Evolutionary conservation across 2,888 invertebrate species (phyloP).

Genomic region (Idaea aversata): DNA sequence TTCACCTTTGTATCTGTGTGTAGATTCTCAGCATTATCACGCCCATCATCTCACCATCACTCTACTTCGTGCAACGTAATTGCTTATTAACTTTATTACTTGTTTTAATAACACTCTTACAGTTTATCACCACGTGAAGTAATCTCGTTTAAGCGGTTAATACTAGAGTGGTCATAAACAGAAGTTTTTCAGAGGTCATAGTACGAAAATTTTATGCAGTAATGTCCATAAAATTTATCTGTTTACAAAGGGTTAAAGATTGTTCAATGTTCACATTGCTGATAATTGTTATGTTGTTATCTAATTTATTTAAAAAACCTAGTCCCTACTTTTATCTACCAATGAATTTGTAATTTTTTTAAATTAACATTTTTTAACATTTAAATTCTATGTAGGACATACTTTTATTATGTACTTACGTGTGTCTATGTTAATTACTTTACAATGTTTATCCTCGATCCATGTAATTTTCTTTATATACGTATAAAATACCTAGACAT

Average conservation of each 20-base stretch:
- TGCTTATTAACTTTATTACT: not conserved
- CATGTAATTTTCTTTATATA: not conserved
- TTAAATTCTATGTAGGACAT: not conserved
- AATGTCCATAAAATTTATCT: not conserved
- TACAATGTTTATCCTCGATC: slow-evolving; percentile 1
- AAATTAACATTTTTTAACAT: not conserved
- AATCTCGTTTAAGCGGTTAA: not conserved
- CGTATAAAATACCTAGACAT: not conserved
- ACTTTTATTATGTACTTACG: not conserved
- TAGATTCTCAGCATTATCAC: not conserved
- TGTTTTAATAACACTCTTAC: not conserved
- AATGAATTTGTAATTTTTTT: not conserved
- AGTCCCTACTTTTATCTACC: not conserved
- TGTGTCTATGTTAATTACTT: not conserved
- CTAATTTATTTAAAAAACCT: not conserved
- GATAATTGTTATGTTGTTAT: not conserved
- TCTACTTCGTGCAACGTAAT: not conserved
- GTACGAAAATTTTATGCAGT: not conserved
- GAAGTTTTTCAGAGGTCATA: not conserved
- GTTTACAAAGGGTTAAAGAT: not conserved
- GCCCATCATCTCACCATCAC: not conserved
- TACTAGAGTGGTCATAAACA: not conserved
- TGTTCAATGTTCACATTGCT: not conserved
- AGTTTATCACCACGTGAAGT: not conserved
- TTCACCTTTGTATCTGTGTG: not conserved